These are phyloP conservation scores for Caenorhabditis latens DNA, from an alignment of 1,140 invertebrate genomes.

Conservation along the genomic window DNA sequence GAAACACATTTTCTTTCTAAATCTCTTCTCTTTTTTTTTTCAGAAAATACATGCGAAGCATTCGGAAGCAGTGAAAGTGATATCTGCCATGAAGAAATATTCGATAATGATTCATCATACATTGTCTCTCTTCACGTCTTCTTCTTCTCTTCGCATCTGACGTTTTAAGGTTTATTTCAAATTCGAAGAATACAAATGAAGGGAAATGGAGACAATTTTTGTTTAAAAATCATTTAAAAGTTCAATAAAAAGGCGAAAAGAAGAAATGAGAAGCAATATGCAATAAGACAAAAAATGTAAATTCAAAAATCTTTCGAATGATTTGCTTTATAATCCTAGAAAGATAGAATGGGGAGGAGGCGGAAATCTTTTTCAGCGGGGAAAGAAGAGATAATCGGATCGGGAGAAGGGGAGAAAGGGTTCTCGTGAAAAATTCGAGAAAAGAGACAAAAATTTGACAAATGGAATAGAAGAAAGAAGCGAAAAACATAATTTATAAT, in stretches of 20 bases:
- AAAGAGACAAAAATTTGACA: constrained; percentile 13
- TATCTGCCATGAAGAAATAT: background rate
- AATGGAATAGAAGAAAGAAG: constrained; percentile 9
- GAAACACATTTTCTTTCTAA: background rate
- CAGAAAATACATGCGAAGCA: background rate
- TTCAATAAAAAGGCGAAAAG: background rate
- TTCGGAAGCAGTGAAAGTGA: background rate
- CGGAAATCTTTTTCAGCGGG: constrained; percentile 16
- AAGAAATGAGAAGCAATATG: constrained; percentile 41
- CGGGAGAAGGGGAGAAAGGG: background rate
- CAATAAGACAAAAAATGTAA: background rate
- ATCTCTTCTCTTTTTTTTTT: background rate
- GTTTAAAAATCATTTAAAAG: background rate
- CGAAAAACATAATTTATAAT: too few relatives aligned
- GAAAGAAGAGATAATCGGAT: background rate
- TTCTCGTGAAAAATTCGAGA: constrained; percentile 50
- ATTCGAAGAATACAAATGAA: constrained; percentile 12
- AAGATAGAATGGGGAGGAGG: background rate
- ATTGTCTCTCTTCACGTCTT: background rate
- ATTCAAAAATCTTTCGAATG: background rate
- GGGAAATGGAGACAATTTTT: background rate
- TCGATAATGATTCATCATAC: constrained; percentile 36
- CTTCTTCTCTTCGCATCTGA: background rate
- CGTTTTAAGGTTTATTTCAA: constrained; percentile 31
- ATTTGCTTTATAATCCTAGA: constrained; percentile 25